Conservation (phyloP, 2,888 invertebrate genomes). For the Helobdella robusta region DNA sequence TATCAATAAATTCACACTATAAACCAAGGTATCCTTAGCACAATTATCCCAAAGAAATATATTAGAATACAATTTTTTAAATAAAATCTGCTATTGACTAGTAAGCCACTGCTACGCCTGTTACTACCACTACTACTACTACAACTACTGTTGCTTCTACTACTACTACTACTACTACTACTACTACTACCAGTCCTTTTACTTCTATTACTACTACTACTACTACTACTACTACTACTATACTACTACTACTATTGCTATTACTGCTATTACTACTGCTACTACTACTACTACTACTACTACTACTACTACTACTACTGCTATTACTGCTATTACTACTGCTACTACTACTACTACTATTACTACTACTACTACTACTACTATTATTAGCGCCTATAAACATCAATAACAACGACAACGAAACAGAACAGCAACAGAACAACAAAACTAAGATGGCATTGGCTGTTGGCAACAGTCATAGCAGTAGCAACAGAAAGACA, state of each 20-base stretch:
- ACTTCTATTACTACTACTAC: not conserved
- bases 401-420: too few relatives aligned
- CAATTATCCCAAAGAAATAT: too few relatives aligned
- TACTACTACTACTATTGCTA: not conserved
- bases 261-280: constrained; percentile 2
- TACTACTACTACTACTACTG: constrained; percentile 4
- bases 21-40: too few relatives aligned
- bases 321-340: not conserved
- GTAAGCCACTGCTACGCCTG: not conserved
- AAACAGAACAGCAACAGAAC: too few relatives aligned
- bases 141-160: too few relatives aligned
- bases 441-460: too few relatives aligned
- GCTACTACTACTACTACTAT: not conserved
- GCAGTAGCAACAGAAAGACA: too few relatives aligned
- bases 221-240: constrained; percentile 1
- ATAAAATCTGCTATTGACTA: not conserved
- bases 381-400: not conserved
- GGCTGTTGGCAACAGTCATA: too few relatives aligned
- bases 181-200: too few relatives aligned
- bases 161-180: too few relatives aligned
- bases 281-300: not conserved
- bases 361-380: not conserved
- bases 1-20: too few relatives aligned
- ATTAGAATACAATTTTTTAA: too few relatives aligned
- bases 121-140: not conserved